A percentile compares a stretch with the other conserved stretches of the same genome.
phyloP scores from a whole-genome alignment of 2,888 invertebrate species.

The Melinaea marsaeus region DNA sequence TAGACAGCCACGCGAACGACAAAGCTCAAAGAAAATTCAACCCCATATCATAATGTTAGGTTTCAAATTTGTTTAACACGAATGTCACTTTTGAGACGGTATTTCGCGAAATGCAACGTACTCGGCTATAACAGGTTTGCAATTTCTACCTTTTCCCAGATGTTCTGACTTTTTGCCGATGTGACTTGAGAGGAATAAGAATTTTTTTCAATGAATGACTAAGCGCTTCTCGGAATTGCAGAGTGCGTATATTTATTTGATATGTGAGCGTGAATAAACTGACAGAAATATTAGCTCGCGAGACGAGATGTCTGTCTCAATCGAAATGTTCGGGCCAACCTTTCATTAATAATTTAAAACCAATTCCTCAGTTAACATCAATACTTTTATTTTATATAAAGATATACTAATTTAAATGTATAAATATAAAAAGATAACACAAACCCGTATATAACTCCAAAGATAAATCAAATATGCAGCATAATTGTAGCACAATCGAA shows the following conservation, averaged over 20 bases:
- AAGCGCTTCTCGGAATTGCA: constrained; percentile 20
- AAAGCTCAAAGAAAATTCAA: constrained; percentile 10
- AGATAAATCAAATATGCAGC: too few species aligned
- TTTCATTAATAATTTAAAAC: not conserved
- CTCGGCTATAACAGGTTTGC: constrained; percentile 29
- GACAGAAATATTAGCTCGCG: not conserved
- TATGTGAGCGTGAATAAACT: constrained; percentile 4
- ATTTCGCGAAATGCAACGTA: constrained; percentile 11
- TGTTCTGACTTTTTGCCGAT: constrained; percentile 32
- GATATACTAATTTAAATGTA: too few species aligned
- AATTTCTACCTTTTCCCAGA: constrained; percentile 32
- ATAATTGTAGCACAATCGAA: not conserved
- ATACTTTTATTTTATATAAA: too few species aligned
- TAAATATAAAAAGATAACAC: too few species aligned
- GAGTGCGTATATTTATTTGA: constrained; percentile 10
- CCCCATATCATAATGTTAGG: constrained; percentile 11
- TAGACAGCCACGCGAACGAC: constrained; percentile 38
- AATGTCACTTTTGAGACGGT: constrained; percentile 10
- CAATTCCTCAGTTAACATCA: too few species aligned
- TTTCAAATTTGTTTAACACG: constrained; percentile 8
- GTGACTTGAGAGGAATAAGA: constrained; percentile 29
- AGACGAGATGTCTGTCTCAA: not conserved
- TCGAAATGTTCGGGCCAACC: not conserved
- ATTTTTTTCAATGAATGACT: constrained; percentile 27
- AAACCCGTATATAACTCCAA: too few species aligned